Conservation (phyloP, 2,888 invertebrate genomes). For the Neoaliturus tenellus region DNA sequence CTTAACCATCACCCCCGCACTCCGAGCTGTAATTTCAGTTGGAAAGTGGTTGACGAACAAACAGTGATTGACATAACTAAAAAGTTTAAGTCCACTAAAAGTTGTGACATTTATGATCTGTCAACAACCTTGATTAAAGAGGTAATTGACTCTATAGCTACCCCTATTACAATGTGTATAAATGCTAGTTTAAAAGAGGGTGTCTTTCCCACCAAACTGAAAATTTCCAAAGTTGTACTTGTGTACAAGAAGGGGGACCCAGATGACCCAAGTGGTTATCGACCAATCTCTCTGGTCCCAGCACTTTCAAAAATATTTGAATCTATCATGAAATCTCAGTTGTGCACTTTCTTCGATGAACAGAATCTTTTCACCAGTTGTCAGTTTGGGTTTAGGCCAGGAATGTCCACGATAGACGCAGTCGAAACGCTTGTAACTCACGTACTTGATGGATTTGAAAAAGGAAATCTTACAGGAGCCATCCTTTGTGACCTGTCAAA, state of each 20-base stretch:
- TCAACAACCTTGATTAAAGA: slow-evolving; percentile 14
- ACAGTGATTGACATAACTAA: too few species aligned
- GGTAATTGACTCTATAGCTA: neutral
- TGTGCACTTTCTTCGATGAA: neutral
- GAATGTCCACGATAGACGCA: slow-evolving; percentile 19
- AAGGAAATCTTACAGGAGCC: neutral
- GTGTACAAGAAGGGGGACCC: neutral
- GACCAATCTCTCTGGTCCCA: slow-evolving; percentile 43
- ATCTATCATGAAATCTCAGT: slow-evolving; percentile 17
- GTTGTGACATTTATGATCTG: slow-evolving; percentile 28
- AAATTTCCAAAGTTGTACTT: slow-evolving; percentile 28
- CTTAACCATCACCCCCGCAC: neutral
- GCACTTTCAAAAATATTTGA: neutral
- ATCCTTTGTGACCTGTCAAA: neutral
- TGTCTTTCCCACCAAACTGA: neutral
- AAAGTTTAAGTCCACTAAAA: neutral
- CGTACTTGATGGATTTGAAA: slow-evolving; percentile 28
- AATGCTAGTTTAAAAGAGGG: slow-evolving; percentile 21
- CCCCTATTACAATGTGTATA: slow-evolving; percentile 17
- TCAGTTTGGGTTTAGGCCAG: slow-evolving; percentile 32
- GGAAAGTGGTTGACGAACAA: too few species aligned
- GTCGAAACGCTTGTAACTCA: neutral
- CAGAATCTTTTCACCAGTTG: neutral
- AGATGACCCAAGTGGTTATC: neutral
- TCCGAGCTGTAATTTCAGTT: too few species aligned